Evolutionary conservation across 2,888 invertebrate species (phyloP).

Genomic region (Xestia xanthographa): DNA sequence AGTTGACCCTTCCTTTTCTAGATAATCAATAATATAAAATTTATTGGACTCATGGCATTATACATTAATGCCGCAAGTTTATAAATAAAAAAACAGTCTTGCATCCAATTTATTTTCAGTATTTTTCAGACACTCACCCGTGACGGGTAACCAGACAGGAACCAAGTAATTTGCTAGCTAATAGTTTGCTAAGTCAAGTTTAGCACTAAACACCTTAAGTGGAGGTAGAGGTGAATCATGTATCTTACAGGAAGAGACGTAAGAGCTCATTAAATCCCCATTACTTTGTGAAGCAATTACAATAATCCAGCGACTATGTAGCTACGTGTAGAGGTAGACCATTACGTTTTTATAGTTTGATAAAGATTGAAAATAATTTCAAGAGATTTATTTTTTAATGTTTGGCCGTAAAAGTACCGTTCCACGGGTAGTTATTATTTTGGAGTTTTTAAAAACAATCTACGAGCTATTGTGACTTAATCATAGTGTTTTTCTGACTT

Average conservation of each 20-base stretch:
- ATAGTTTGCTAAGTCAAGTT: background rate
- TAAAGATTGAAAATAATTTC: constrained; percentile 30
- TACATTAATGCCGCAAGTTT: background rate
- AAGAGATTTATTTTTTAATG: constrained; percentile 30
- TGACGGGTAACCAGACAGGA: background rate
- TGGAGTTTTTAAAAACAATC: background rate
- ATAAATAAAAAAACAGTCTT: background rate
- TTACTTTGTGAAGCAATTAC: constrained; percentile 32
- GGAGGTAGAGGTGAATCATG: background rate
- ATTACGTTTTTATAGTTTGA: constrained; percentile 36
- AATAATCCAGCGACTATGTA: constrained; percentile 25
- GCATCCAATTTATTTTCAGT: background rate
- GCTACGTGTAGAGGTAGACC: background rate
- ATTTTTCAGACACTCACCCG: background rate
- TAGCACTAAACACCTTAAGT: background rate
- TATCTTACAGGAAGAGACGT: constrained; percentile 14
- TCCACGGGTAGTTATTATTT: background rate
- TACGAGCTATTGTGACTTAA: background rate
- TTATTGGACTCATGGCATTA: background rate
- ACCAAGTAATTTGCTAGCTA: background rate
- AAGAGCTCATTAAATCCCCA: constrained; percentile 5
- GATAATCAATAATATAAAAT: background rate
- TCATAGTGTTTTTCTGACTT: background rate
- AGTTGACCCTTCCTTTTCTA: background rate
- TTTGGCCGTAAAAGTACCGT: constrained; percentile 36